Percentiles rank a stretch among this genome's conserved stretches.
These are phyloP conservation scores for Heliconius cydno DNA, from an alignment of 2,888 invertebrate species.

Conservation along the genomic window DNA sequence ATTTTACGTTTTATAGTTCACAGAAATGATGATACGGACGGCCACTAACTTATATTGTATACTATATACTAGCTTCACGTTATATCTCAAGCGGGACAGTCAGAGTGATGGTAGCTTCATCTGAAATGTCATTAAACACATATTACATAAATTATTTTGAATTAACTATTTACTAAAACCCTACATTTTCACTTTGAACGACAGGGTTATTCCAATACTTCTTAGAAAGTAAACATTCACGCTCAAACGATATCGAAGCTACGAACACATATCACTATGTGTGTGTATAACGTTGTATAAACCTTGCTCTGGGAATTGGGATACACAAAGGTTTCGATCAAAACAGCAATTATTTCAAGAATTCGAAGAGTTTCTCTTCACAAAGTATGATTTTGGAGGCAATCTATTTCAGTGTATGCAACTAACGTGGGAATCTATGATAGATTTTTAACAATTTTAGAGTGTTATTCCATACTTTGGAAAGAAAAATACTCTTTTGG, in stretches of 20 bases:
- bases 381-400: background rate
- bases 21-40: too few species aligned
- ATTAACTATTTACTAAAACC: background rate
- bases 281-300: background rate
- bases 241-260: background rate
- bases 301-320: background rate
- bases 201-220: background rate
- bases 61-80: too few species aligned
- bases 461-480: too few species aligned
- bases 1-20: too few species aligned
- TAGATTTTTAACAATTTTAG: too few species aligned
- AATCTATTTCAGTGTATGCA: conserved; percentile 2
- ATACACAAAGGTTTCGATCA: conserved; percentile 11
- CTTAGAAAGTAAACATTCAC: conserved; percentile 15
- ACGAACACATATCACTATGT: background rate
- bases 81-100: too few species aligned
- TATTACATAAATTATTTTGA: background rate
- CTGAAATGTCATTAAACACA: background rate
- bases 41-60: too few species aligned
- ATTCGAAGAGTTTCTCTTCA: conserved; percentile 2
- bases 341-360: conserved; percentile 18
- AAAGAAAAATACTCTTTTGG: background rate
- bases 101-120: too few species aligned
- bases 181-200: background rate
- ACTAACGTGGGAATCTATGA: background rate